phyloP scores from a whole-genome alignment of 2,888 invertebrate genomes.

The Apamea monoglypha region DNA sequence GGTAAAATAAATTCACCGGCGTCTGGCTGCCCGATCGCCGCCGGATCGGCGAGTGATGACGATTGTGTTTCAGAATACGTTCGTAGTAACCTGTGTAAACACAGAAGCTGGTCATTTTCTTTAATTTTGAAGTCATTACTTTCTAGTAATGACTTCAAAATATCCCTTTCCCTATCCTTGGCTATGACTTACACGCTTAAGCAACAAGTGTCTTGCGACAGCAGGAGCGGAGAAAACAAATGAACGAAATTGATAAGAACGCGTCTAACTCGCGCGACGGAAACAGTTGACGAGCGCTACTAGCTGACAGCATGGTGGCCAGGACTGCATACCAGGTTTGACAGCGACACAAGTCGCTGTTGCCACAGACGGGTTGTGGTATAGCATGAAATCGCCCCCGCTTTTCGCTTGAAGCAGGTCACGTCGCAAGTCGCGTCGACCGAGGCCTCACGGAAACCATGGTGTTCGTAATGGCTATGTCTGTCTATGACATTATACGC shows the following conservation, averaged over 20 bases:
- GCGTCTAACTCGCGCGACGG: background rate
- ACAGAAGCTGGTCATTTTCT: slow-evolving; percentile 33
- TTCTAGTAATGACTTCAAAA: no score
- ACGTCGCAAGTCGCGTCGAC: background rate
- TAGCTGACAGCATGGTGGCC: background rate
- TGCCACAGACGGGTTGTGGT: background rate
- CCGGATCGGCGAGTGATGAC: background rate
- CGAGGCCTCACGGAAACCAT: background rate
- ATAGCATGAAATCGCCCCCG: background rate
- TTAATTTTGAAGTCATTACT: background rate
- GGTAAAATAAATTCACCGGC: slow-evolving; percentile 2
- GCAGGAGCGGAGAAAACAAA: background rate
- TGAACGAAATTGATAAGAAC: background rate
- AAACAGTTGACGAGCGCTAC: background rate
- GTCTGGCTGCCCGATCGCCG: slow-evolving; percentile 8
- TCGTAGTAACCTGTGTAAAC: slow-evolving; percentile 51
- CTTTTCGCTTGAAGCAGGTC: background rate
- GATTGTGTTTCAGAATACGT: slow-evolving; percentile 42
- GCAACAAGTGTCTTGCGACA: background rate
- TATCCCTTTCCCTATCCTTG: background rate
- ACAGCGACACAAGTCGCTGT: background rate
- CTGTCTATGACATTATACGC: background rate
- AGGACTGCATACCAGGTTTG: background rate
- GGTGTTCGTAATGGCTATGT: background rate
- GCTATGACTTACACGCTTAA: background rate